Conservation (phyloP, 2,888 invertebrate species). For the Netelia fuscicornis region DNA sequence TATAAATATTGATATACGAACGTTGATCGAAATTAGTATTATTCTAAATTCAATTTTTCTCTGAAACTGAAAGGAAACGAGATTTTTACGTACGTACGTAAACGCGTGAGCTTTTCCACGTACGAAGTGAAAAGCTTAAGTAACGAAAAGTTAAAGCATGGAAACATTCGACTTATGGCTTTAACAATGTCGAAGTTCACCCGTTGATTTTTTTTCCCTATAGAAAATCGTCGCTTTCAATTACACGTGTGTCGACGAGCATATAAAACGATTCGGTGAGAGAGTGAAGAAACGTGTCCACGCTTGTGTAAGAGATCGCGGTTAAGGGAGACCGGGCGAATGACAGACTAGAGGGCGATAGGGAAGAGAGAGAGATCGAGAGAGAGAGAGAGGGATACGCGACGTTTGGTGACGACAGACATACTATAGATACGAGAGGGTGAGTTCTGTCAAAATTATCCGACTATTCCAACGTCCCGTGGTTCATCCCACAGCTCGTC, state of each 20-base stretch:
- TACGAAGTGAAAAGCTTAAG: too few relatives aligned
- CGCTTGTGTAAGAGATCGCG: background rate
- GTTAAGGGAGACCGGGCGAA: background rate
- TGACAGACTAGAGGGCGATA: background rate
- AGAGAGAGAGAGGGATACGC: background rate
- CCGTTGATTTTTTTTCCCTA: background rate
- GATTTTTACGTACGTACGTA: too few relatives aligned
- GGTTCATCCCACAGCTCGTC: background rate
- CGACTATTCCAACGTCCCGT: conserved; percentile 3
- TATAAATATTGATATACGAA: too few relatives aligned
- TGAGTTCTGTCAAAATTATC: conserved; percentile 26
- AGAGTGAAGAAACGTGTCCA: background rate
- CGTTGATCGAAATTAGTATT: too few relatives aligned
- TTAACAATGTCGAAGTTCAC: background rate
- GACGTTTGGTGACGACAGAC: conserved; percentile 2
- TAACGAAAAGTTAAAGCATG: background rate
- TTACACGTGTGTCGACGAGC: background rate
- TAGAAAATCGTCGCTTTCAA: background rate
- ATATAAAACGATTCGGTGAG: background rate
- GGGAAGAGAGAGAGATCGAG: background rate
- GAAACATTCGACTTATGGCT: background rate
- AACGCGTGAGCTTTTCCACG: too few relatives aligned
- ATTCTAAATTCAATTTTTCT: too few relatives aligned
- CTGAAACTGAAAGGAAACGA: too few relatives aligned
- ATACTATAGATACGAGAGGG: conserved; percentile 15